Evolutionary conservation across 2,888 invertebrate genomes (phyloP).

Genomic region (Zootermopsis nevadensis): DNA sequence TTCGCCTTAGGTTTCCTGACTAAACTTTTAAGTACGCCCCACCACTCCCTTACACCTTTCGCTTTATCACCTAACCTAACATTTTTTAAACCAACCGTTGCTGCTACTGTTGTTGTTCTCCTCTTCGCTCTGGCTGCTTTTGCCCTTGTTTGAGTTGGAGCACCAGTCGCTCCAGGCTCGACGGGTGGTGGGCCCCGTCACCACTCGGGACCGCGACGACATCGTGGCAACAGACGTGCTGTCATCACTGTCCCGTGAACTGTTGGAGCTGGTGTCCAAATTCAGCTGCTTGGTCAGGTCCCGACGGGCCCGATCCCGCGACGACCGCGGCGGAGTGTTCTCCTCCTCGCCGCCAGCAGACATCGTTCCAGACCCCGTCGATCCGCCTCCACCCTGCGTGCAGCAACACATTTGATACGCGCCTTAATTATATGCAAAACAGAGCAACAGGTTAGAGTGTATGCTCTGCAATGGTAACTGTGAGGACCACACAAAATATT

Average conservation of each 20-base stretch:
- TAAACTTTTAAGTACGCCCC: no score
- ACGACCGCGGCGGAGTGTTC: conserved; percentile 56
- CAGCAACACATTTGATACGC: no score
- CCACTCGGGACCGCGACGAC: conserved; percentile 61
- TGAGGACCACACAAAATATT: no score
- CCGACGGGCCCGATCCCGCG: conserved; percentile 65
- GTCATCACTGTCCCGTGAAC: conserved; percentile 60
- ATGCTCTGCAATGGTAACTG: no score
- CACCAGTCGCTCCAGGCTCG: conserved; percentile 82
- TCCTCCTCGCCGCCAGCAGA: conserved; percentile 47
- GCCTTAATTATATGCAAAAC: neutral
- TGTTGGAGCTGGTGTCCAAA: conserved; percentile 62
- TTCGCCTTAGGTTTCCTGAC: no score
- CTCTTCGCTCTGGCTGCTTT: conserved; percentile 72
- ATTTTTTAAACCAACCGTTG: neutral
- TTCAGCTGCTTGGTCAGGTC: conserved; percentile 67
- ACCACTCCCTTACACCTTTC: no score
- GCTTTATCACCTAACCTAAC: no score
- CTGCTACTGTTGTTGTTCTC: conserved; percentile 64
- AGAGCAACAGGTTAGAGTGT: no score
- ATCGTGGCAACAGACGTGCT: conserved; percentile 53
- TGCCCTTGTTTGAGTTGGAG: conserved; percentile 66
- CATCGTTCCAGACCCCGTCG: conserved; percentile 8
- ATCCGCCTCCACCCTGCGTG: conserved; percentile 14
- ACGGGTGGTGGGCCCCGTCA: conserved; percentile 76